A percentile compares a stretch with the other conserved stretches of the same genome.
phyloP scores from a whole-genome alignment of 2,888 invertebrate genomes.

The Amphipoea oculea region DNA sequence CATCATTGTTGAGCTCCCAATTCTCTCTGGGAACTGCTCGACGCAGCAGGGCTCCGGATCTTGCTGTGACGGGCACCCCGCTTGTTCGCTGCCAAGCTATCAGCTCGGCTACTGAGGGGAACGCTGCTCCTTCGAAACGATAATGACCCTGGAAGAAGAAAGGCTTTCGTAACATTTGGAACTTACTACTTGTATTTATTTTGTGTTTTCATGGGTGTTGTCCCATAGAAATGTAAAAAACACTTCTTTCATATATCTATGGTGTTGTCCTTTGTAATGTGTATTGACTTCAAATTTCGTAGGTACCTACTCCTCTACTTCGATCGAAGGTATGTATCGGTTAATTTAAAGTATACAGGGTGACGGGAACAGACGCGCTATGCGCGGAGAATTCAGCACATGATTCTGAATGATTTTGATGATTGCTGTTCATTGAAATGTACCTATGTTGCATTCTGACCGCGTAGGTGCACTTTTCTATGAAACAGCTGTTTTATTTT shows the following conservation, averaged over 20 bases:
- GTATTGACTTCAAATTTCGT: background rate
- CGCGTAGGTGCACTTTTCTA: too few species aligned
- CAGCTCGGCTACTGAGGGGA: slow-evolving; percentile 97
- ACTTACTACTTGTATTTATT: background rate
- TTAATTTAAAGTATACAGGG: too few species aligned
- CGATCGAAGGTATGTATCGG: too few species aligned
- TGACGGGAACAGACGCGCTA: too few species aligned
- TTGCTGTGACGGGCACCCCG: slow-evolving; percentile 96
- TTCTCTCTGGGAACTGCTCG: slow-evolving; percentile 96
- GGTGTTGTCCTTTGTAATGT: background rate
- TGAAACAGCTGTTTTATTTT: too few species aligned
- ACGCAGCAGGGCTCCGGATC: slow-evolving; percentile 97
- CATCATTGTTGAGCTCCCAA: slow-evolving; percentile 99
- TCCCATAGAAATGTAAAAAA: too few species aligned
- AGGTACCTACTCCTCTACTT: too few species aligned
- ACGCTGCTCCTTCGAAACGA: slow-evolving; percentile 98
- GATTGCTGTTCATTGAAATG: too few species aligned
- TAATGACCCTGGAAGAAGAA: slow-evolving; percentile 93
- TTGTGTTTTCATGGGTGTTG: background rate
- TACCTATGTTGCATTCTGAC: too few species aligned
- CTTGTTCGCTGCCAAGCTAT: slow-evolving; percentile 97
- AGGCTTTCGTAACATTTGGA: background rate
- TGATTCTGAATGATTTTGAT: too few species aligned
- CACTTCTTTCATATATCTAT: too few species aligned
- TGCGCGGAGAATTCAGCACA: too few species aligned